Base-by-base conservation (phyloP, 2,888 invertebrate genomes). In the Vandiemenella viatica region DNA sequence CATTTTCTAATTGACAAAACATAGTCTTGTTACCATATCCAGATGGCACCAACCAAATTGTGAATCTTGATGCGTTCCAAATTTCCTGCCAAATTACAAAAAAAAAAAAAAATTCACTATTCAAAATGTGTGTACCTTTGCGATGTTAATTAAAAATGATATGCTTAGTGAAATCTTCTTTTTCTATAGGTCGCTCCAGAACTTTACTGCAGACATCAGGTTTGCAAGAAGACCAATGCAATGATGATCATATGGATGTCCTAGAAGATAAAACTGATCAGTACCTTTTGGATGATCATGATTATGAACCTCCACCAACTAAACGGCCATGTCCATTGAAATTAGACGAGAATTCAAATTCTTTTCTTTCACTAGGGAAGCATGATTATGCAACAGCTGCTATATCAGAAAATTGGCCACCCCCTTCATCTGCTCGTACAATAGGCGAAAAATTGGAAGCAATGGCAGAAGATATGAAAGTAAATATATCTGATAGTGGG, bases 401-500 rank as follows among this genome's bases (percentile, higher is more conserved):
- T 19, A 13, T 19, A 13, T 13, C 42, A 21, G 54, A 56, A 37
- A 32, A 43, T 22, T 54, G 54, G 53, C 55, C 55, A 17, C 54
- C 52, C 15, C 13, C 37, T 21, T 20, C 41, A 19, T 37, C 18
- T 15, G 41, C n/a, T 47, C 15, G n/a, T 13, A 13, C 17, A 15
- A 26, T 38, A n/a, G 40, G 20, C 2, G 48, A 49, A n/a, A 43
- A 18, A 5, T 22, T 40, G 8, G 62, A 62, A 26, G 55, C 59
- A 1, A 50, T 63, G 7, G 59, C 61, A 6, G 64, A 63, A 45
- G 65, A 65, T 53, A 49, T 66, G 2, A 66, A 65, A 37, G 62
- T 65, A 13, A 66, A 66, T 50, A 62, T 64, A 38, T 63, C 65
- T 0, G 65, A 64, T 47, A 55, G 58, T 6, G 63, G 64, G 40